phyloP scores from a whole-genome alignment of 1,140 invertebrate species.

The Microplitis mediator region DNA sequence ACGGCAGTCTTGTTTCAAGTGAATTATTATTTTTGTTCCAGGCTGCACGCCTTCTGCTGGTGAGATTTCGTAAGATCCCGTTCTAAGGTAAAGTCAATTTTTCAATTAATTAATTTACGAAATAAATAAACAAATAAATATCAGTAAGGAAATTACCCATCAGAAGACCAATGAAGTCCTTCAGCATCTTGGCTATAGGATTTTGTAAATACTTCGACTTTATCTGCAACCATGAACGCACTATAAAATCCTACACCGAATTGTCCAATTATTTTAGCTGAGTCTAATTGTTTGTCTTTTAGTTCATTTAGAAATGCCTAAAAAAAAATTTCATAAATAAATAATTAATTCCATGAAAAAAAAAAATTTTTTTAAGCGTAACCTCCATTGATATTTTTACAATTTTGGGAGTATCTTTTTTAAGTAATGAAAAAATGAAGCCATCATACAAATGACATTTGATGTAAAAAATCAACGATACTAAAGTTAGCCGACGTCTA shows the following conservation, averaged over 20 bases:
- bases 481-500: too few relatives aligned
- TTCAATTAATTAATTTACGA: neutral
- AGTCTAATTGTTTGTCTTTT: constrained; percentile 70
- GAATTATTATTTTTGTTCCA: constrained; percentile 93
- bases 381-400: too few relatives aligned
- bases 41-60: constrained; percentile 81
- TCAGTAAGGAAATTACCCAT: constrained; percentile 70
- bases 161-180: constrained; percentile 85
- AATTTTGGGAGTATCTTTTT: too few relatives aligned
- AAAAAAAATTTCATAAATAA: neutral
- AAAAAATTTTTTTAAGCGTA: neutral
- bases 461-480: too few relatives aligned
- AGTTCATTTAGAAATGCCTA: constrained; percentile 84
- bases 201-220: constrained; percentile 89
- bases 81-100: constrained; percentile 62
- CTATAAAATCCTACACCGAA: constrained; percentile 99
- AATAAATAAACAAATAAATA: constrained; percentile 32
- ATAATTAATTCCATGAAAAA: neutral
- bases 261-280: constrained; percentile 91
- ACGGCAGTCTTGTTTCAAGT: constrained; percentile 84
- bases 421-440: too few relatives aligned
- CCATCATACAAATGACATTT: too few relatives aligned
- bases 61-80: constrained; percentile 87
- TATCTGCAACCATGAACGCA: constrained; percentile 94
- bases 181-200: constrained; percentile 66